Evolutionary conservation across 2,888 invertebrate species (phyloP).

Genomic region (Amiota mariae): DNA sequence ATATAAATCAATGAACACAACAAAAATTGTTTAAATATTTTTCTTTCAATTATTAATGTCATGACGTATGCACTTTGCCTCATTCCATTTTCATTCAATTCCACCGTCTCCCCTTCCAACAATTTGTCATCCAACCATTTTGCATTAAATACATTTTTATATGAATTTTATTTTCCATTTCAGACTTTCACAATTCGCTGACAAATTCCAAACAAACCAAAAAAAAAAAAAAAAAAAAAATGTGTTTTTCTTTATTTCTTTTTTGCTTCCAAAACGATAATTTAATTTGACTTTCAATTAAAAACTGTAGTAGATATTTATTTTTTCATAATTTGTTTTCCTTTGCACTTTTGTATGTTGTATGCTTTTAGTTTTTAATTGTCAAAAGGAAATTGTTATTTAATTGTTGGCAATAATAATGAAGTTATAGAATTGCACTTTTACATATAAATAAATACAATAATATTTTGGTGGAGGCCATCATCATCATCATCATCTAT

Average conservation of each 20-base stretch:
- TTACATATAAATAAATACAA: too few species aligned
- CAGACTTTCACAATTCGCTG: neutral
- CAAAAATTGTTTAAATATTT: neutral
- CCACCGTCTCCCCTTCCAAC: neutral
- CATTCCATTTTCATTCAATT: constrained; percentile 1
- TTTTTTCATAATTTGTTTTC: neutral
- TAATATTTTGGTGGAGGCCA: neutral
- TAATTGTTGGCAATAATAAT: neutral
- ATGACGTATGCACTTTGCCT: constrained; percentile 5
- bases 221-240: too few species aligned
- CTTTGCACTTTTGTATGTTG: neutral
- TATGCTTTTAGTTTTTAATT: constrained; percentile 7
- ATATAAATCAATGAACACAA: too few species aligned
- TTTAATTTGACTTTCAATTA: neutral
- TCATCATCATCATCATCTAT: too few species aligned
- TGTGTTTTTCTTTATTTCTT: neutral
- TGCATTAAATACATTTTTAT: too few species aligned
- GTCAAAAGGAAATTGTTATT: constrained; percentile 12
- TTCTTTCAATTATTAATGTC: constrained; percentile 18
- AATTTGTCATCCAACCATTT: neutral
- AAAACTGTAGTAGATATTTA: neutral
- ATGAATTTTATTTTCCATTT: neutral
- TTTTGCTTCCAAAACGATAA: neutral
- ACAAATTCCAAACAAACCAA: neutral
- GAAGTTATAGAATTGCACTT: neutral